These are phyloP conservation scores for Conger conger DNA, from an alignment of 2,113 vertebrate species.

Conservation along the genomic window DNA sequence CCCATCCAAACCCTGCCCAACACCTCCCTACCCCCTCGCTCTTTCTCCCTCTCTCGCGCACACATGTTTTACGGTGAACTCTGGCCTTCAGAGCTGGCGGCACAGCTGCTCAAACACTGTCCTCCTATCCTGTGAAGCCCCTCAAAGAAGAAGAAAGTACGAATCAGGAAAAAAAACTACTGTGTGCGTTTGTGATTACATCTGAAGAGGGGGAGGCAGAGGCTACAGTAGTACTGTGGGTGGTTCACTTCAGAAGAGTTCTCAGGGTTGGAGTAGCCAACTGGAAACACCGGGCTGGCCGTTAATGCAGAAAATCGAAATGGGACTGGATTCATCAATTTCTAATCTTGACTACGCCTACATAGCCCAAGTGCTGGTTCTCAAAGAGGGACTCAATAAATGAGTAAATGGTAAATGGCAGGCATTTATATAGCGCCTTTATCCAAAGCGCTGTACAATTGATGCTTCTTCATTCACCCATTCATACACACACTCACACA, in stretches of 20 bases:
- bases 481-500: too few species aligned
- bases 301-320: neutral
- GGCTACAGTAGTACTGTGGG: neutral
- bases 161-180: neutral
- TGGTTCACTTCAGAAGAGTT: neutral
- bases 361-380: neutral
- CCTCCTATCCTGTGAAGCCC: neutral
- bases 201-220: neutral
- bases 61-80: neutral
- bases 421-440: too few species aligned
- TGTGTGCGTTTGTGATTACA: neutral
- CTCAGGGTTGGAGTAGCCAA: neutral
- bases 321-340: neutral
- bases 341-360: neutral
- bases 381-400: neutral
- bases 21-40: neutral
- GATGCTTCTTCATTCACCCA: too few species aligned
- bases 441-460: too few species aligned
- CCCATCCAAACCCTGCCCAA: neutral
- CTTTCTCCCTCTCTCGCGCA: neutral
- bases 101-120: slow-evolving; percentile 3
- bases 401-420: neutral
- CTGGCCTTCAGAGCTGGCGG: neutral
- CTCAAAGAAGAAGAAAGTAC: neutral
- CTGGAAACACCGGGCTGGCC: neutral